Base-by-base conservation (phyloP, 2,113 vertebrate genomes). In the Phalacrocorax carbo region DNA sequence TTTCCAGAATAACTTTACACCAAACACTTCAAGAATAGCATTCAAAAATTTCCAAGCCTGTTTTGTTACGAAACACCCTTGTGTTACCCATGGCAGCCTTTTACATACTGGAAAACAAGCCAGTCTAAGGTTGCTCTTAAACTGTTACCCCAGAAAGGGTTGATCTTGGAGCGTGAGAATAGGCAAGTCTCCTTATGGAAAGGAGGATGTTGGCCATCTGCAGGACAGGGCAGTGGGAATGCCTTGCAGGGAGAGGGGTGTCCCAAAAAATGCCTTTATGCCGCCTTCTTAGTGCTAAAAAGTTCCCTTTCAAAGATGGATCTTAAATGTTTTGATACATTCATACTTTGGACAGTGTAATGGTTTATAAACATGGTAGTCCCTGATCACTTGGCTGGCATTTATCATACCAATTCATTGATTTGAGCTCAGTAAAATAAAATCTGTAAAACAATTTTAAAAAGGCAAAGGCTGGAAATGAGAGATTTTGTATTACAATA, bases 341-440 rank as follows among this genome's bases (percentile, higher is more conserved):
- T 65, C 52, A 3, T 77, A 13, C 13, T 83, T 61, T 0, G 9
- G 34, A 6, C 7, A 16, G 8, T 17, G 29, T 49, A 60, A 46
- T 66, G n/a, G 29, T 66, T 61, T 86, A 57, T 93, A 90, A 90
- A 73, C 15, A 20, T 14, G 51, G 23, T 36, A 48, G 52, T 76
- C 44, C 20, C 42, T 82, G 57, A 40, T 80, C 72, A 54, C 51
- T 46, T 81, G 76, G 27, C 21, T 92, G 42, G 20, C 36, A 69
- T 86, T 86, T 3, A 22, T 88, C 72, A 30, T 72, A 48, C 40
- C 44, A 23, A 10, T 55, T 92, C 57, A 92, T 75, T 83, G 34
- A n/a, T 77, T 42, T 58, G 58, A 78, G 30, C 42, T 88, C 55
- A 64, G 70, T 64, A 83, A 92, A 92, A 86, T 81, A 86, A 90